Evolutionary conservation across 2,113 vertebrate genomes (phyloP).

Genomic region (Silurus glanis): DNA sequence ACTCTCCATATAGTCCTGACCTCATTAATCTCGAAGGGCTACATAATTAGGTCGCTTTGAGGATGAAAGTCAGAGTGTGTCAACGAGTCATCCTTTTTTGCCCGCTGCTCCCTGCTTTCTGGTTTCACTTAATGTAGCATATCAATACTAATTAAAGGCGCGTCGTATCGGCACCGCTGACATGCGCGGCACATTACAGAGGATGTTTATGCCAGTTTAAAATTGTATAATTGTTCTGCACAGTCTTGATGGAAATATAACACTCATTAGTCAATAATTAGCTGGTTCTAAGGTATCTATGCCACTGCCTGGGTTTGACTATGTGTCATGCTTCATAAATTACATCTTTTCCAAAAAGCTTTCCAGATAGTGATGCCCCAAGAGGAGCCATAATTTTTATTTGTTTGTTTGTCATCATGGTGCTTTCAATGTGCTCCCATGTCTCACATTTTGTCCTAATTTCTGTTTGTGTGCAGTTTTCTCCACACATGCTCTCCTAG

Average conservation of each 20-base stretch:
- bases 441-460: not conserved
- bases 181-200: not conserved
- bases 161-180: not conserved
- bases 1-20: constrained; percentile 42
- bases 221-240: not conserved
- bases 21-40: constrained; percentile 55
- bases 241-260: not conserved
- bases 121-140: constrained; percentile 6
- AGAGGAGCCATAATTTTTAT: not conserved
- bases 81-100: not conserved
- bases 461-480: not conserved
- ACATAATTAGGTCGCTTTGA: constrained; percentile 57
- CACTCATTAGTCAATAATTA: not conserved
- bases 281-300: not conserved
- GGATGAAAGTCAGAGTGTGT: constrained; percentile 31
- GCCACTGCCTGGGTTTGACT: not conserved
- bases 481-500: not conserved
- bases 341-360: not conserved
- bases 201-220: not conserved
- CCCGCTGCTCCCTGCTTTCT: constrained; percentile 1
- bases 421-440: not conserved
- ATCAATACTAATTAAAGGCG: not conserved
- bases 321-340: not conserved
- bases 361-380: not conserved
- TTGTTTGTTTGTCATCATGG: not conserved